Evolutionary conservation across 2,888 invertebrate genomes (phyloP), one percentile per base, ranked within the genome.

Genomic region (Quadroppia sp.): DNA sequence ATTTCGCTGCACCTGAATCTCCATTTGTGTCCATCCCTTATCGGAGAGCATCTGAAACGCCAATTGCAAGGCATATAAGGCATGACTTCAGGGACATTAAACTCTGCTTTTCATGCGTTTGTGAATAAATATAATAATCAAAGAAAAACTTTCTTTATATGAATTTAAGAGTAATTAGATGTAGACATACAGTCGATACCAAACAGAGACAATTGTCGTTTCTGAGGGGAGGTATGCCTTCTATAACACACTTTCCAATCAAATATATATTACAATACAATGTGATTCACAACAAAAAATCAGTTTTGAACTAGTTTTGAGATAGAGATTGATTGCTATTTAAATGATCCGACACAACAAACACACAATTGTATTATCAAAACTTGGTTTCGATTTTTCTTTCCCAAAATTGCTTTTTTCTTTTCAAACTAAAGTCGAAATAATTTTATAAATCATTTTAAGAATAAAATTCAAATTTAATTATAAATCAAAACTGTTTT

Each of bases 1-100:
- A 25, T 13, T 13, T 59, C 3, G 67, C 67, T 67, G 67, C 67
- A 67, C 67, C 67, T 67, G 40, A 36, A 25, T 67, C 7, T 42
- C 25, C 11, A 53, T 36, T 61, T 61, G 61, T 67, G 67, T 67
- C 67, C 67, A 67, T 67, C 67, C 67, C 67, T 67, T 67, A 67
- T 67, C 67, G 32, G 42, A 67, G 20, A 67, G 67, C 42, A 67
- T 67, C 67, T 67, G 67, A 67, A n/a, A 67, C 67, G 67, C 11
- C 67, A 40, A 67, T 67, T 67, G 67, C 59, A 59, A 9, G 7
- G 30, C 67, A 67, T 67, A 67, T 67, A 67, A 67, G 67, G 67
- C 42, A 67, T 67, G 67, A 67, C 67, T 67, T 40, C 67, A 67
- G 23, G 67, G 67, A 67, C 67, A 67, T 67, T 42, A 67, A 67